phyloP scores from a whole-genome alignment of 2,888 invertebrate species.

The Mesorhabditis belari region DNA sequence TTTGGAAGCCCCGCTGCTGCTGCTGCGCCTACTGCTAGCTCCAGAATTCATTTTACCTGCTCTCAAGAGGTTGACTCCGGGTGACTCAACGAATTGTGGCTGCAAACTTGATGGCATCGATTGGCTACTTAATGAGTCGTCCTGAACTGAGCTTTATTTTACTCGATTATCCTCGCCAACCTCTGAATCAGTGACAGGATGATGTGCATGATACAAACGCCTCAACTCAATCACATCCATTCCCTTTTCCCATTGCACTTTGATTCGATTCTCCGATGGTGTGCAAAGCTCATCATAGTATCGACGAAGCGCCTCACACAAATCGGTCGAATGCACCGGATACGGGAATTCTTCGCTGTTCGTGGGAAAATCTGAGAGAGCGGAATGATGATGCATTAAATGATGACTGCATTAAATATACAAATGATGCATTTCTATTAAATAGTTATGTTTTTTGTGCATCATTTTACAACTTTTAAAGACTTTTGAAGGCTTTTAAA shows the following conservation, averaged over 20 bases:
- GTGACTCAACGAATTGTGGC: not conserved
- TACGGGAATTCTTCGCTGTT: not conserved
- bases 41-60: too few relatives aligned
- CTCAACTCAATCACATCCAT: not conserved
- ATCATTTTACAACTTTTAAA: too few relatives aligned
- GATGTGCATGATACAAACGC: not conserved
- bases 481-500: too few relatives aligned
- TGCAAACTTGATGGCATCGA: not conserved
- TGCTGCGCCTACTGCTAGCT: too few relatives aligned
- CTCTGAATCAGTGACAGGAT: too few relatives aligned
- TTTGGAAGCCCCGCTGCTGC: too few relatives aligned
- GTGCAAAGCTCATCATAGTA: not conserved
- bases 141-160: too few relatives aligned
- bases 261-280: not conserved
- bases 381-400: too few relatives aligned
- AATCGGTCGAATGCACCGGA: not conserved
- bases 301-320: not conserved
- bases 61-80: not conserved
- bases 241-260: not conserved
- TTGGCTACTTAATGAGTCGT: not conserved
- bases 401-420: too few relatives aligned
- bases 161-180: too few relatives aligned
- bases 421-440: too few relatives aligned
- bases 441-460: too few relatives aligned
- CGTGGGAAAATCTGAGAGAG: not conserved